Conservation (phyloP, 2,113 vertebrate species). For the Herpetotheres cachinnans region DNA sequence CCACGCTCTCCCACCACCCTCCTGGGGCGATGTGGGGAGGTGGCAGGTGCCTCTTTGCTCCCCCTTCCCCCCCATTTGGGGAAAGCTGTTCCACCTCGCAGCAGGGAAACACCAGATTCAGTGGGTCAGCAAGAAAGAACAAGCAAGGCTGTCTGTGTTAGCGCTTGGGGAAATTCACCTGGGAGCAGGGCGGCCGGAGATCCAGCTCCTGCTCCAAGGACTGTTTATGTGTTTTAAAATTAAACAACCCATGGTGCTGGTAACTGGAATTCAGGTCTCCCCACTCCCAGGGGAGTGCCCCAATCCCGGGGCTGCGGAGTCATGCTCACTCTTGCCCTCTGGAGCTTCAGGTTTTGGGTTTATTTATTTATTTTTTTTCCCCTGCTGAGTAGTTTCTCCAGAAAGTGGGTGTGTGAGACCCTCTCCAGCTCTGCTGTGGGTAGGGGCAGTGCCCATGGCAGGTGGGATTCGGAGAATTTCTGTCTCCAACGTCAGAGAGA, state of each 20-base stretch:
- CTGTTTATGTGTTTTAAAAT: neutral
- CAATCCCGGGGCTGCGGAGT: neutral
- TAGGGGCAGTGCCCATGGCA: neutral
- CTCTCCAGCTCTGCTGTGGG: neutral
- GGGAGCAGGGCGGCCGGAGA: neutral
- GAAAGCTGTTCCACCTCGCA: neutral
- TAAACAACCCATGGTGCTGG: neutral
- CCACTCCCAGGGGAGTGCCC: conserved; percentile 61
- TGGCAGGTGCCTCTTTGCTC: neutral
- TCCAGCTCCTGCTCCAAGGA: neutral
- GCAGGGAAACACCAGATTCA: neutral
- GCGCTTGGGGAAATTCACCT: neutral
- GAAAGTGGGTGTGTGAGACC: neutral
- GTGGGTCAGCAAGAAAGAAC: conserved; percentile 33
- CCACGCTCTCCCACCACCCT: neutral
- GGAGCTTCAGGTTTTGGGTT: conserved; percentile 39
- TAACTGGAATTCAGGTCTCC: conserved; percentile 47
- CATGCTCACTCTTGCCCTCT: conserved; percentile 56
- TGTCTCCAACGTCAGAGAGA: neutral
- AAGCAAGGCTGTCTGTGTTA: neutral
- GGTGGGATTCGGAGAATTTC: neutral
- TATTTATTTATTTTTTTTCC: neutral
- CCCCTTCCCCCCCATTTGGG: neutral
- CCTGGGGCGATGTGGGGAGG: neutral
- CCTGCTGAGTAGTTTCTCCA: neutral